phyloP scores from a whole-genome alignment of 2,888 invertebrate genomes.

The Fragum whitleyi region DNA sequence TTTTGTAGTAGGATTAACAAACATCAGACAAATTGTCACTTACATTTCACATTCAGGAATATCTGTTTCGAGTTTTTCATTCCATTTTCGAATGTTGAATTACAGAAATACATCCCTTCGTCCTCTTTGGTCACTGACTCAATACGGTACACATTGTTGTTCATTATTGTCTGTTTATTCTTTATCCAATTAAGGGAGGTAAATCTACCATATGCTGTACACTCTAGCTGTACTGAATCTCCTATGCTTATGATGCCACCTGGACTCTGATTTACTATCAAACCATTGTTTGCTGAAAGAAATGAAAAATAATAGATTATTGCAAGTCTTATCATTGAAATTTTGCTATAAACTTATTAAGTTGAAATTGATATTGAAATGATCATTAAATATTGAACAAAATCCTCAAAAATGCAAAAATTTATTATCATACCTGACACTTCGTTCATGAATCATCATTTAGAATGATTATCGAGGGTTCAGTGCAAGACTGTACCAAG shows the following conservation, averaged over 20 bases:
- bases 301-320: slow-evolving; percentile 5
- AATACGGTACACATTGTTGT: slow-evolving; percentile 17
- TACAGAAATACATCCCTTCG: slow-evolving; percentile 62
- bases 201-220: slow-evolving; percentile 42
- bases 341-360: too few relatives aligned
- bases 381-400: too few relatives aligned
- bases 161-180: slow-evolving; percentile 31
- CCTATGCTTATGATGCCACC: slow-evolving; percentile 39
- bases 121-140: neutral
- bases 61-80: slow-evolving; percentile 21
- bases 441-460: too few relatives aligned
- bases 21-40: too few relatives aligned
- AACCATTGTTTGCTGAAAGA: slow-evolving; percentile 42
- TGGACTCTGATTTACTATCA: slow-evolving; percentile 46
- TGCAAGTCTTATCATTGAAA: too few relatives aligned
- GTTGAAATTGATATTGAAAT: too few relatives aligned
- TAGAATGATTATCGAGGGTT: too few relatives aligned
- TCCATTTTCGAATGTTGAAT: slow-evolving; percentile 31
- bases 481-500: too few relatives aligned
- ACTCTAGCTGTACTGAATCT: slow-evolving; percentile 32
- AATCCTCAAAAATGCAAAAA: too few relatives aligned
- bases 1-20: too few relatives aligned
- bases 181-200: slow-evolving; percentile 44
- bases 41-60: slow-evolving; percentile 62
- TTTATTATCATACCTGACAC: too few relatives aligned